Evolutionary conservation across 2,113 vertebrate genomes (phyloP), one percentile per base, ranked within the genome.

Genomic region (Turnix velox): DNA sequence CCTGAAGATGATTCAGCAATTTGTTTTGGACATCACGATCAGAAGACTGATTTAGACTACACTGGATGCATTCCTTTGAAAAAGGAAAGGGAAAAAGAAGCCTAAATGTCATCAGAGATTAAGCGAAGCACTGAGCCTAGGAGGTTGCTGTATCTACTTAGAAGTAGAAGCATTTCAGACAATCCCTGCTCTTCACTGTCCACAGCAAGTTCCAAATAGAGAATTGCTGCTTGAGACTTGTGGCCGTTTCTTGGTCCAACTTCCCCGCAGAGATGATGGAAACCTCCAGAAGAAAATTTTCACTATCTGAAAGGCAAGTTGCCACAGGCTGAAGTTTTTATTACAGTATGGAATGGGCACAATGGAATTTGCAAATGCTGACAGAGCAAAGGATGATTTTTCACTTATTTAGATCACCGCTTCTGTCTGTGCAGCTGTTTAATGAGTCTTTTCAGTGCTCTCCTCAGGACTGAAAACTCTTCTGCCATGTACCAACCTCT

Each of bases 291-390:
- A 82, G 37, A 89, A 89, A 14, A 3, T 74, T 46, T 84, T 80
- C 25, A 13, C 13, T 52, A 35, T 18, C 71, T 52, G 43, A 78
- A 74, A 68, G 25, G 43, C 72, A 90, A 74, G 33, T 46, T 61
- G 33, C 31, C 37, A 59, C 19, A 63, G 42, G 18, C 25, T 74
- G n/a, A 46, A 63, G 10, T 71, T 84, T 46, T 33, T 23, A 2
- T 78, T 46, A 39, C 33, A 31, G 10, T 1, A 0, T 9, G 9
- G 20, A 2, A 0, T 9, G 9, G 20, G 3, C 13, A 18, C 22
- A 75, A 63, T 9, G 22, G 43, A 72, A 75, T 91, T 87, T 87
- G 27, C 61, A 82, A 82, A 68, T 35, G 40, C 24, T 81, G 37
- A 5, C 24, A 79, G 46, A 84, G 28, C 16, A 40, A 63, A 77